phyloP scores from a whole-genome alignment of 23 tunicate genomes.

The Ascidia mentula region DNA sequence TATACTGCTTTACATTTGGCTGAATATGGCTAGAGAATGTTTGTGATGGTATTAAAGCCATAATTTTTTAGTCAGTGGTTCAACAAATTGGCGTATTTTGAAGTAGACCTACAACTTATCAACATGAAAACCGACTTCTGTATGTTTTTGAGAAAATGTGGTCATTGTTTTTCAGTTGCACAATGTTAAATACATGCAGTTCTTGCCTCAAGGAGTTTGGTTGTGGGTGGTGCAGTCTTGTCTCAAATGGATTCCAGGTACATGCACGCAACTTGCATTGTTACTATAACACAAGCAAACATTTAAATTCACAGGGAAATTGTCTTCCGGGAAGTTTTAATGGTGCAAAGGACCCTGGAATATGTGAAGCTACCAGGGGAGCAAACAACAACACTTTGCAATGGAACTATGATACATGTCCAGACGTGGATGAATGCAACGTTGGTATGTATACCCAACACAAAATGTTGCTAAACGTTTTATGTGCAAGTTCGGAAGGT shows the following conservation, averaged over 20 bases:
- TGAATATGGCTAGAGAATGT: no score
- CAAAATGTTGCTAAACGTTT: not conserved
- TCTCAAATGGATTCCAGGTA: constrained; percentile 57
- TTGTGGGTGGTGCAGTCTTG: constrained; percentile 66
- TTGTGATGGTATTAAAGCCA: no score
- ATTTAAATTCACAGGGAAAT: constrained; percentile 29
- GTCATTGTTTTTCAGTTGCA: constrained; percentile 43
- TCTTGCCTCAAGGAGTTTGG: constrained; percentile 29
- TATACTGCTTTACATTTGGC: no score
- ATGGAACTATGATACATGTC: constrained; percentile 61
- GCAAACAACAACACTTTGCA: not conserved
- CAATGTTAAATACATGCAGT: constrained; percentile 15
- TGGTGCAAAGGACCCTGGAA: not conserved
- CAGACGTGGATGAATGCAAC: constrained; percentile 65
- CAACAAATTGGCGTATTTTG: no score
- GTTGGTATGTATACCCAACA: constrained; percentile 50
- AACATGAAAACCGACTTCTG: no score
- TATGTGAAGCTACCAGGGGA: not conserved
- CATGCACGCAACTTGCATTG: not conserved
- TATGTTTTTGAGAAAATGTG: no score
- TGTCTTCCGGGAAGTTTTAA: constrained; percentile 49
- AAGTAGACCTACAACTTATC: no score
- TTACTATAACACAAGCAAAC: not conserved
- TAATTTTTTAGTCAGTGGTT: no score
- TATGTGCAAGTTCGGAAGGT: no score